Evolutionary conservation across 2,797 vertebrate genomes (phyloP), one percentile per base, ranked within the genome.

Genomic region (Galago senegalensis): DNA sequence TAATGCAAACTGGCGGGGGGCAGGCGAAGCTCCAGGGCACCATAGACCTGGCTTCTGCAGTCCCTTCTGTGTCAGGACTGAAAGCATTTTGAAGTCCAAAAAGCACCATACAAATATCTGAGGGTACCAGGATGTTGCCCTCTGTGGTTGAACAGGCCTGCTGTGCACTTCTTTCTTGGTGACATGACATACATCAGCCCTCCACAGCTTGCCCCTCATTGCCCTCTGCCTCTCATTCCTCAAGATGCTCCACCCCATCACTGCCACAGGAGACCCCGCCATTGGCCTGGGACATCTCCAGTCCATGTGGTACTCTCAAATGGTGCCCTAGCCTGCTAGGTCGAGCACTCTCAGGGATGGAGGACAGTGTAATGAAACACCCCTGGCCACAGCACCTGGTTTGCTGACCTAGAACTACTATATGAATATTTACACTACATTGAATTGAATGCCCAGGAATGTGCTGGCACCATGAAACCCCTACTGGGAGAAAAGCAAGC

Each of bases 21-120:
- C 49, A 53, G 14, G 49, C 49, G 25, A 40, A 40, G 31, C 6
- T n/a, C 85, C 69, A 20, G 83, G 16, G 34, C 34, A 4, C 29
- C 18, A 31, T 7, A 83, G 79, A 58, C 56, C 65, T 49, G 5
- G 27, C 37, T 21, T 67, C n/a, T 13, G 5, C n/a, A 37, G 49
- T 53, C 49, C 49, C 16, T 53, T 53, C 49, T 14, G 2, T 31
- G 7, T 77, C 7, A 4, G 20, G 56, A 53, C 0, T 0, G 12
- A 37, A n/a, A 12, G 77, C 27, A 37, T 31, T n/a, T 1, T 0
- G 40, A n/a, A 16, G 60, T 58, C 53, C 5, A 16, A 79, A 49
- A 17, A 75, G 82, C 0, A 0, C 49, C 3, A 0, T 10, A 17
- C 46, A 16, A 12, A 11, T 0, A n/a, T 67, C 9, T 0, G 5